These are phyloP conservation scores for Myotis findleyi DNA, from an alignment of 2,797 vertebrate species.

Conservation along the genomic window DNA sequence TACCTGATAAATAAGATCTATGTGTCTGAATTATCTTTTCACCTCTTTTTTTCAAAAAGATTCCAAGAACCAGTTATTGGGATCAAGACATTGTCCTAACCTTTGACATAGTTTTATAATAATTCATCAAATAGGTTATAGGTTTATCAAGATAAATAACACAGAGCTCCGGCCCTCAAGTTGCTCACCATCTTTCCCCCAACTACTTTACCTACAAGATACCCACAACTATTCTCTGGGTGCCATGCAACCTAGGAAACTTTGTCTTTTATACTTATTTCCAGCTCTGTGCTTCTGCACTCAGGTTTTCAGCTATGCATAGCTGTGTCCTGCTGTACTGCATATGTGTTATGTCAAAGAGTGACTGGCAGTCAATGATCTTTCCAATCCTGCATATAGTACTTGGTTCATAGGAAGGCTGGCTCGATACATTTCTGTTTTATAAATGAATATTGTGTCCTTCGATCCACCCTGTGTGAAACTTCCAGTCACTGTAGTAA, in stretches of 20 bases:
- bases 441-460: constrained; percentile 5
- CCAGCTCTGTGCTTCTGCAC: neutral
- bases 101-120: constrained; percentile 25
- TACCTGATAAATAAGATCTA: neutral
- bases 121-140: neutral
- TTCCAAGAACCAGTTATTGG: constrained; percentile 34
- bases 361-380: neutral
- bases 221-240: neutral
- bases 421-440: neutral
- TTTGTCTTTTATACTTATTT: constrained; percentile 22
- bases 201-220: neutral
- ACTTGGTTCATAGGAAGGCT: neutral
- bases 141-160: neutral
- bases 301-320: neutral
- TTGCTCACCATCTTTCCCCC: neutral
- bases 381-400: neutral
- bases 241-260: neutral
- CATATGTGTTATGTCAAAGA: constrained; percentile 16
- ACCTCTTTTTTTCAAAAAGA: constrained; percentile 7
- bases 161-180: neutral
- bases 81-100: neutral
- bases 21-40: constrained; percentile 22
- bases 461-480: constrained; percentile 16
- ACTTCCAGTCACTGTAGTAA: constrained; percentile 7
- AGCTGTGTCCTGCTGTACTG: constrained; percentile 16